Percentiles rank a stretch among this genome's conserved stretches.
Conservation (phyloP, 2,888 invertebrate species). For the Drosophila lacicola region DNA sequence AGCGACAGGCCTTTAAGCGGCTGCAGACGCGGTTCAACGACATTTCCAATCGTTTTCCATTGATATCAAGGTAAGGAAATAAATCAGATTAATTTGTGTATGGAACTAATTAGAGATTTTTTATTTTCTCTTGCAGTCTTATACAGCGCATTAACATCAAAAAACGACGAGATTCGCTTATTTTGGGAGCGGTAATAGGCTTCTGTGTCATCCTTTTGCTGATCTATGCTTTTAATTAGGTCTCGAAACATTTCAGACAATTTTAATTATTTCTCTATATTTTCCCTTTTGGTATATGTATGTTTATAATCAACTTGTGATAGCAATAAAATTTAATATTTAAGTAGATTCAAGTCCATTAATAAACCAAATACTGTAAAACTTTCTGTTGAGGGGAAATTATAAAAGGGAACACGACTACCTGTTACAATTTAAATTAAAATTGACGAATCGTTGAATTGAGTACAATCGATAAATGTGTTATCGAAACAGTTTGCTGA, state of each 20-base stretch:
- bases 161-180: conserved; percentile 96
- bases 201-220: conserved; percentile 95
- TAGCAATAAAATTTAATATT: conserved; percentile 70
- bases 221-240: conserved; percentile 91
- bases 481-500: conserved; percentile 25
- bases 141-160: conserved; percentile 97
- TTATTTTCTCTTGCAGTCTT: conserved; percentile 86
- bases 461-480: conserved; percentile 9
- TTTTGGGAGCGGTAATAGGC: conserved; percentile 94
- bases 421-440: neutral
- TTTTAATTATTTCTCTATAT: conserved; percentile 47
- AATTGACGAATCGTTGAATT: conserved; percentile 21
- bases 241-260: conserved; percentile 27
- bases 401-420: neutral
- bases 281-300: conserved; percentile 60
- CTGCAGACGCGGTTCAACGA: conserved; percentile 97
- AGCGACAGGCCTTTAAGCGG: conserved; percentile 94
- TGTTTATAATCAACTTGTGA: conserved; percentile 75
- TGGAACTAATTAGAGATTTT: neutral
- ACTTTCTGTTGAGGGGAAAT: neutral
- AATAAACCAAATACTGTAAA: conserved; percentile 10
- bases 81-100: neutral
- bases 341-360: conserved; percentile 31
- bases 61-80: conserved; percentile 86
- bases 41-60: conserved; percentile 93